Evolutionary conservation across 1,140 invertebrate species (phyloP).

Genomic region (Drosophila aff.): DNA sequence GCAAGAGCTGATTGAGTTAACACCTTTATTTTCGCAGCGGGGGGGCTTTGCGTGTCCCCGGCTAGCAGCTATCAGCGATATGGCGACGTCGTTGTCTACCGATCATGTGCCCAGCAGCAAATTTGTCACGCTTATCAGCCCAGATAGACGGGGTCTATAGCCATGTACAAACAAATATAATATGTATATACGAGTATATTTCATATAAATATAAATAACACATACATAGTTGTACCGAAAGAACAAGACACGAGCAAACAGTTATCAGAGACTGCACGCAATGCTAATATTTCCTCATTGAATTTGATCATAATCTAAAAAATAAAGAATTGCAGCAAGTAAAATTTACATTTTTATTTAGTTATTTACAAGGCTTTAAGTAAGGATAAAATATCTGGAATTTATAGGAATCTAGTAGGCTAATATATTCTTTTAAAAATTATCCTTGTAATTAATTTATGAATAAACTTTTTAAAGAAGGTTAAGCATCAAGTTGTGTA

Average conservation of each 20-base stretch:
- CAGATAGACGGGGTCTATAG: slow-evolving; percentile 4
- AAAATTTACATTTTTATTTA: neutral
- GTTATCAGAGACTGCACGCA: neutral
- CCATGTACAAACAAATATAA: slow-evolving; percentile 13
- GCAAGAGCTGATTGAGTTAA: slow-evolving; percentile 50
- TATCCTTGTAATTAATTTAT: no score
- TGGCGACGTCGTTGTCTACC: slow-evolving; percentile 38
- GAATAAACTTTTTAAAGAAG: no score
- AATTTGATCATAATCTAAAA: neutral
- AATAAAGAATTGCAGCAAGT: neutral
- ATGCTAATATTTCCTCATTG: neutral
- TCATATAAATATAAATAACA: neutral
- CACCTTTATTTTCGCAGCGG: slow-evolving; percentile 39
- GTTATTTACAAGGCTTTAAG: neutral
- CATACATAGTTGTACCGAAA: slow-evolving; percentile 3
- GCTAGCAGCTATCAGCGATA: slow-evolving; percentile 49
- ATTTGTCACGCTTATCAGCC: slow-evolving; percentile 76
- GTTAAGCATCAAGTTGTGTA: no score
- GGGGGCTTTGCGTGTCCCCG: slow-evolving; percentile 37
- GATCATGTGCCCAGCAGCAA: slow-evolving; percentile 74
- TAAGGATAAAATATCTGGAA: neutral
- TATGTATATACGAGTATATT: slow-evolving; percentile 18
- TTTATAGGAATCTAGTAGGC: no score
- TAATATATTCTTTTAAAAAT: no score
- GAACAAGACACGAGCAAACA: slow-evolving; percentile 13